phyloP scores from a whole-genome alignment of 2,797 vertebrate species.

The Tarsius wallacei region DNA sequence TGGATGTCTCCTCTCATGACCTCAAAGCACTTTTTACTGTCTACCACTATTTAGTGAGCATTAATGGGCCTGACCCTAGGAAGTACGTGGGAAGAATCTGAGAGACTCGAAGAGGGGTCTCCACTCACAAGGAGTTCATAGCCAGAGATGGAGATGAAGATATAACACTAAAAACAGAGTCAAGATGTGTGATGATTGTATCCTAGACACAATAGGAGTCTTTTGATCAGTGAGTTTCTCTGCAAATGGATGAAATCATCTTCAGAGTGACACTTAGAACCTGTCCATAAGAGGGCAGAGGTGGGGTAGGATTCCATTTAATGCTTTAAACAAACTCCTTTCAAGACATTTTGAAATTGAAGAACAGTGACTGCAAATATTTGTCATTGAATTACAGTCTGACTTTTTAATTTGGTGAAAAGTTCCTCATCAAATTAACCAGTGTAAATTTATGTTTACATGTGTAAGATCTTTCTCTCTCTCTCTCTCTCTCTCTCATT shows the following conservation, averaged over 20 bases:
- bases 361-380: not conserved
- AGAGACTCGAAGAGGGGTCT: not conserved
- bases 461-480: not conserved
- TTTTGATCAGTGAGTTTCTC: not conserved
- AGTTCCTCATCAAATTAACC: not conserved
- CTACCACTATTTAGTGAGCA: not conserved
- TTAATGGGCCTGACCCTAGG: not conserved
- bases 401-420: slow-evolving; percentile 61
- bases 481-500: too few relatives aligned
- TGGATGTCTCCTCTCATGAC: not conserved
- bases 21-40: not conserved
- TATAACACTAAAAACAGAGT: not conserved
- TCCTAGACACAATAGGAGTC: not conserved
- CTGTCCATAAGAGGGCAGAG: not conserved
- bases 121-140: not conserved
- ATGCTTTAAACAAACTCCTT: not conserved
- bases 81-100: not conserved
- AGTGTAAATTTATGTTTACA: slow-evolving; percentile 36
- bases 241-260: not conserved
- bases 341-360: slow-evolving; percentile 56
- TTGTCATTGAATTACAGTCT: slow-evolving; percentile 43
- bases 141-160: not conserved
- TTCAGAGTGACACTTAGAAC: not conserved
- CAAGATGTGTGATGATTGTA: not conserved
- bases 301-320: not conserved